Evolutionary conservation across 2,113 vertebrate species (phyloP).

Genomic region (Ciconia maguari): DNA sequence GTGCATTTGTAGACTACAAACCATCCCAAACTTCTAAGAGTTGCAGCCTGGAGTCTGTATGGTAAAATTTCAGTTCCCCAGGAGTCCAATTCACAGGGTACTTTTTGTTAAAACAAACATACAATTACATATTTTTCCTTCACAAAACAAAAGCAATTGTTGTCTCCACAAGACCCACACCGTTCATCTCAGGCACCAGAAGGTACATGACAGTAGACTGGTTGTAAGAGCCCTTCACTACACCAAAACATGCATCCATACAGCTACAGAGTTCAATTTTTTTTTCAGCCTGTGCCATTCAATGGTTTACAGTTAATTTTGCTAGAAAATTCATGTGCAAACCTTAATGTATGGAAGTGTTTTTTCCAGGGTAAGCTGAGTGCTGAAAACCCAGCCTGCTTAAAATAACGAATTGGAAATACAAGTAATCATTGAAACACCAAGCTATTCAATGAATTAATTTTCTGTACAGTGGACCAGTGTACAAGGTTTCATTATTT

Average conservation of each 20-base stretch:
- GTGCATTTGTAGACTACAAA: conserved; percentile 54
- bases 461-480: neutral
- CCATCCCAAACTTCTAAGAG: conserved; percentile 14
- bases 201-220: neutral
- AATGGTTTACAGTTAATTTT: neutral
- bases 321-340: neutral
- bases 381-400: neutral
- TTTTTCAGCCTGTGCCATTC: neutral
- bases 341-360: neutral
- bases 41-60: conserved; percentile 32
- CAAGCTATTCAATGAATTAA: neutral
- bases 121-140: conserved; percentile 22
- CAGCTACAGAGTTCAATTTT: neutral
- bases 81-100: conserved; percentile 33
- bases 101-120: conserved; percentile 43
- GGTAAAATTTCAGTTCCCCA: conserved; percentile 37
- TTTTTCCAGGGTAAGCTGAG: neutral
- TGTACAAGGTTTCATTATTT: neutral
- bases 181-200: neutral
- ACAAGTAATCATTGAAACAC: neutral
- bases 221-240: neutral
- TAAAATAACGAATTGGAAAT: neutral
- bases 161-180: neutral
- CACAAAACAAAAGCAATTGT: conserved; percentile 50
- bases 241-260: neutral